A percentile compares a stretch with the other conserved stretches of the same genome.
Evolutionary conservation across 2,797 vertebrate genomes (phyloP).

Genomic region (Morelia viridis): DNA sequence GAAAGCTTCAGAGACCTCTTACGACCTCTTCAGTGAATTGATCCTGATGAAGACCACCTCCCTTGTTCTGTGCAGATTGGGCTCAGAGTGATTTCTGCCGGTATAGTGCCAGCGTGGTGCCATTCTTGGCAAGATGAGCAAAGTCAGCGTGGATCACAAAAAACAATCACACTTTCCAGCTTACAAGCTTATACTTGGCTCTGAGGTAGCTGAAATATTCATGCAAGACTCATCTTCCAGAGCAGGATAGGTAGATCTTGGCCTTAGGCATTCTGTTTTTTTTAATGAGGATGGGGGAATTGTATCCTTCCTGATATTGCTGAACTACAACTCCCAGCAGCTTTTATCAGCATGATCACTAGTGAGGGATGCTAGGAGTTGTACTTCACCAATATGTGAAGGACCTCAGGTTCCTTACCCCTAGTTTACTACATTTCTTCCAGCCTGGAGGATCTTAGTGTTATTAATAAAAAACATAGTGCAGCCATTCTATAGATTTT

Average conservation of each 20-base stretch:
- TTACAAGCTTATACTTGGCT: background rate
- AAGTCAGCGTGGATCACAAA: background rate
- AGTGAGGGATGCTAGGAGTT: background rate
- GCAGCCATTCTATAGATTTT: background rate
- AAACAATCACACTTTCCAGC: background rate
- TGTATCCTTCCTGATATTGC: background rate
- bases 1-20: constrained; percentile 84
- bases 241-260: background rate
- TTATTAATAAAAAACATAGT: background rate
- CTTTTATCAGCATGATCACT: background rate
- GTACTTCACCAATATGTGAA: background rate
- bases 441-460: background rate
- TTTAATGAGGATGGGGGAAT: background rate
- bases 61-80: background rate
- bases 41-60: accelerated
- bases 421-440: background rate
- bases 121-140: background rate
- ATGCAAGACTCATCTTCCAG: background rate
- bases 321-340: background rate
- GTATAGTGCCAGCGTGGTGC: too few relatives aligned
- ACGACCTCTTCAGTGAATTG: constrained; percentile 67
- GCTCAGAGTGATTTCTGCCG: too few relatives aligned
- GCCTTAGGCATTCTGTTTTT: background rate
- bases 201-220: background rate
- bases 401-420: background rate